Evolutionary conservation across 2,113 vertebrate genomes (phyloP), one percentile per base, ranked within the genome.

Genomic region (Oryzias javanicus): DNA sequence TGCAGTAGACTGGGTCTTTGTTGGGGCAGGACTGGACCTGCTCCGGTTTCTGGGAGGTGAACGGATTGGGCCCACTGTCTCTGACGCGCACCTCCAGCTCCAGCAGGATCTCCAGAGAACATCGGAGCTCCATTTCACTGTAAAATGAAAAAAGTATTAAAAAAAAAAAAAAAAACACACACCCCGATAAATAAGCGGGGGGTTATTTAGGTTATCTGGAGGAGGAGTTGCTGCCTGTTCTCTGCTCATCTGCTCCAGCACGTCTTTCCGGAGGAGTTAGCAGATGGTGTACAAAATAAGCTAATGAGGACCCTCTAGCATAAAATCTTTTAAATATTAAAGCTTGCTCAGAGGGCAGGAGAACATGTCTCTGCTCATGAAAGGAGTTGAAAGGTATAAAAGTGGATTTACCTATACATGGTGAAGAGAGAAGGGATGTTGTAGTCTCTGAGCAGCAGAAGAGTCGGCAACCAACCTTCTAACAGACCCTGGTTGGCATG

Each of bases 381-480:
- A 27, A 8, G 20, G 35, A 54, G 64, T 44, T 5, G 24, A 40
- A 15, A 59, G 15, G 0, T 20, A 14, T 5, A 35, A 16, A n/a
- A n/a, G 42, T 14, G 19, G 56, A 59, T 84, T 85, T 60, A 97
- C 96, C 89, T 95, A 88, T 93, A 95, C 81, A 95, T 62, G 0
- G 94, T 96, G 87, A 98, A 94, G 78, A 98, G 65, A 1, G 93
- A 81, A 0, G 96, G 95, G 87, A 97, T 92, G 71, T 89, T 50
- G 67, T 93, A 98, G 80, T 98, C 97, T 64, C 96, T 89, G 71
- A 99, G 94, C 2, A 99, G 91, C 61, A 98, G 89, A 18, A 99
- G 88, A 0, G 96, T 95, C 42, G 95, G 94, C 25, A 99, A 88
- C 96, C 96, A 98, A 14, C 94, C 93, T 0, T 93, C 91, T 41